Percentiles rank a stretch among this genome's conserved stretches.
These are phyloP conservation scores for Cephus nigrinus DNA, from an alignment of 2,888 invertebrate species.

Conservation along the genomic window DNA sequence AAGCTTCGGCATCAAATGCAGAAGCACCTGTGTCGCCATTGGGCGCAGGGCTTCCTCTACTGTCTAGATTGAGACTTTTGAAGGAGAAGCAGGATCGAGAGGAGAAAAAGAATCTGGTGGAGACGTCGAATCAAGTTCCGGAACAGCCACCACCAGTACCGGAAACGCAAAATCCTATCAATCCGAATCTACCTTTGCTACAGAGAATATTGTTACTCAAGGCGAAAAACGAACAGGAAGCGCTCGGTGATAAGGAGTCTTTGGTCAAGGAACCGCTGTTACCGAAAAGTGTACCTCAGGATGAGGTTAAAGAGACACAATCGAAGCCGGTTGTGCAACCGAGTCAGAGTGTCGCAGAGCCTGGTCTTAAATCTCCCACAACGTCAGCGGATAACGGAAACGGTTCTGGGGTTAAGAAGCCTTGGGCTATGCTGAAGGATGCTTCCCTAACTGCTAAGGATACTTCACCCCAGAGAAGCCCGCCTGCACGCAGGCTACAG, in stretches of 20 bases:
- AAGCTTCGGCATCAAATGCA: conserved; percentile 57
- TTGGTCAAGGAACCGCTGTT: conserved; percentile 52
- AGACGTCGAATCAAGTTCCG: conserved; percentile 38
- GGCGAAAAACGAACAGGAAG: conserved; percentile 78
- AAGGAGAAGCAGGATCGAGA: conserved; percentile 84
- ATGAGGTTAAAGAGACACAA: conserved; percentile 24
- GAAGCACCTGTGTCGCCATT: conserved; percentile 79
- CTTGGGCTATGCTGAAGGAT: conserved; percentile 83
- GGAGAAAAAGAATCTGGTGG: conserved; percentile 54
- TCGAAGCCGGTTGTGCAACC: conserved; percentile 28
- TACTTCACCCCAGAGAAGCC: conserved; percentile 43
- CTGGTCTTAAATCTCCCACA: conserved; percentile 17
- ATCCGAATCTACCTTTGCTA: conserved; percentile 72
- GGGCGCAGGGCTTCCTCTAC: conserved; percentile 85
- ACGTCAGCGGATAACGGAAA: conserved; percentile 38
- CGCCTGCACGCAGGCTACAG: conserved; percentile 41
- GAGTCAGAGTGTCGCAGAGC: conserved; percentile 1
- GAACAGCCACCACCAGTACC: conserved; percentile 34
- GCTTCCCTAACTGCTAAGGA: conserved; percentile 66
- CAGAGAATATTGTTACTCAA: conserved; percentile 81
- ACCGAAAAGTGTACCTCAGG: conserved; percentile 33
- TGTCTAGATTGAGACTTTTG: conserved; percentile 81
- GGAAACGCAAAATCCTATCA: conserved; percentile 38
- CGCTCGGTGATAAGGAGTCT: conserved; percentile 41
- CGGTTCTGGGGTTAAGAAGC: conserved; percentile 70